Base-by-base conservation (phyloP, 2,888 invertebrate species). In the Chloroclysta siterata region DNA sequence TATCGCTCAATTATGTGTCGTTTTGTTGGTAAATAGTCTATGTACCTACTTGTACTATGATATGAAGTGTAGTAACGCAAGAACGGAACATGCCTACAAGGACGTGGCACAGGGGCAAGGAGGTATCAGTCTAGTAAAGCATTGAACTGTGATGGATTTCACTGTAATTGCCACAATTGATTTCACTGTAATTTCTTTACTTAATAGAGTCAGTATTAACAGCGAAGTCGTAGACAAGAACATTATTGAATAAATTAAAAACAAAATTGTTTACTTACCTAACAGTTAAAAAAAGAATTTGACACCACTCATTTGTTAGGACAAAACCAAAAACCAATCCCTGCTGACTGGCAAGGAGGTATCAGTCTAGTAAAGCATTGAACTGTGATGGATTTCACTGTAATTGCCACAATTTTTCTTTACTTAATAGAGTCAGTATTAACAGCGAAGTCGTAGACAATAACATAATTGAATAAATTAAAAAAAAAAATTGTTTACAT, bases 21-120 rank as follows among this genome's bases (percentile, higher is more conserved):
- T 44, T 41, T n/a, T 56, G 48, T 61, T 57, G 39, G 58, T 59
- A 58, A 58, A 55, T 42, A 62, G 33, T 51, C 51, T 58, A 68
- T 53, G 46, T 53, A 22, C 28, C 44, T 36, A 60, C 44, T 41
- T 44, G 44, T 44, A 44, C 44, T 22, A 22, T 3, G n/a, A 1
- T 46, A 46, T 17, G 17, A 46, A 46, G 46, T 46, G 17, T 11
- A 46, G 17, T 15, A 60, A 52, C 36, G 59, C 54, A 63, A 63
- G 51, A 63, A 29, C 63, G 54, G 59, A 63, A 59, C 14, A 47
- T 47, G 36, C 15, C 29, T 46, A 33, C 47, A 56, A 56, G 48
- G 51, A 48, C 63, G 46, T 39, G 14, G 41, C 41, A n/a, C 46
- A 46, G 54, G 42, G 50, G 53, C 48, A 53, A 53, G 48, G 41